A percentile compares a stretch with the other conserved stretches of the same genome.
These are phyloP conservation scores for Sebastolobus alascanus DNA, from an alignment of 2,797 vertebrate species.

Conservation along the genomic window DNA sequence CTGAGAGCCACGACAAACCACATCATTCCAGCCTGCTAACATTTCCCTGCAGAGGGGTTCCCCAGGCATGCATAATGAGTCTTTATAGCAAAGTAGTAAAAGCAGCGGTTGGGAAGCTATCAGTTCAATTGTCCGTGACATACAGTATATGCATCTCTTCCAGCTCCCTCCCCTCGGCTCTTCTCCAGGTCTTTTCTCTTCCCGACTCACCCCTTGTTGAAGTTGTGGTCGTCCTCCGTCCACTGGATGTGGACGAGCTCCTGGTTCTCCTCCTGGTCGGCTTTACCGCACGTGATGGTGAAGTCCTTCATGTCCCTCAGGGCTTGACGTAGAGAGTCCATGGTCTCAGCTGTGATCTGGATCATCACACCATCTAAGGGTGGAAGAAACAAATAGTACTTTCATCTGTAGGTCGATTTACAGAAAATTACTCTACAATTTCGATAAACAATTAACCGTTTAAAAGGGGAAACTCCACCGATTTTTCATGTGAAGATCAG, in stretches of 20 bases:
- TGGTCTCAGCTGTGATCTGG: conserved; percentile 97
- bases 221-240: conserved; percentile 96
- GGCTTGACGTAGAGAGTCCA: conserved; percentile 95
- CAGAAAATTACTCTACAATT: background rate
- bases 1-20: conserved; percentile 13
- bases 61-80: conserved; percentile 22
- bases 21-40: conserved; percentile 30
- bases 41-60: conserved; percentile 17
- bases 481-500: background rate
- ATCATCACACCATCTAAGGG: conserved; percentile 96
- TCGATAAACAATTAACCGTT: background rate
- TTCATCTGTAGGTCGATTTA: background rate
- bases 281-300: conserved; percentile 93
- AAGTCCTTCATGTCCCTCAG: conserved; percentile 99
- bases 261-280: conserved; percentile 93
- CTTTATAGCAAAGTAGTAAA: conserved; percentile 49
- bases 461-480: background rate
- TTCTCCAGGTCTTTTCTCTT: too few species aligned
- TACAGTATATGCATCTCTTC: conserved; percentile 1
- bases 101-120: conserved; percentile 28
- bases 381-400: background rate
- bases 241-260: conserved; percentile 95
- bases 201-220: conserved; percentile 93
- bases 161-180: background rate
- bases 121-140: conserved; percentile 43